Evolutionary conservation across 2,113 vertebrate genomes (phyloP).

Genomic region (Helogale parvula): DNA sequence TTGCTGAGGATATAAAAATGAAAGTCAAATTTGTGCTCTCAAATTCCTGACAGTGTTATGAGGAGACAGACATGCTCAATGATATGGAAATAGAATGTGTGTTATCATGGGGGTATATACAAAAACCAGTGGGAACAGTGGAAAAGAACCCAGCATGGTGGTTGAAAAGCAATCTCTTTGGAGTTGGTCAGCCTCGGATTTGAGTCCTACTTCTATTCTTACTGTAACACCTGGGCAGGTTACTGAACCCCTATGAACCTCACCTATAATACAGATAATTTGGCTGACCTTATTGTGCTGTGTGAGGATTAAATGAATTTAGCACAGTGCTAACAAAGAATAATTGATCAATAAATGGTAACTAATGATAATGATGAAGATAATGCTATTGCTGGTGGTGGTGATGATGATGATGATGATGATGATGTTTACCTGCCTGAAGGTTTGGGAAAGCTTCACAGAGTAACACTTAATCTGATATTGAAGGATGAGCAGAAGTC

Average conservation of each 20-base stretch:
- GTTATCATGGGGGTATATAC: neutral
- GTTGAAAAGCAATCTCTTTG: neutral
- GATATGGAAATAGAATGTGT: neutral
- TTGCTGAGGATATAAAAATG: neutral
- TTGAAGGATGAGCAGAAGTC: neutral
- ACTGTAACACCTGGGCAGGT: neutral
- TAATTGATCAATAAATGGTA: neutral
- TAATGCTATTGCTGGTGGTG: neutral
- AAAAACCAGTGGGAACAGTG: neutral
- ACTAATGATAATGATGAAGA: neutral
- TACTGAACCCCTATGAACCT: neutral
- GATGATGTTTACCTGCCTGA: neutral
- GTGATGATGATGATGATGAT: neutral
- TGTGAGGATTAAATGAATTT: neutral
- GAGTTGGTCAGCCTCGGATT: neutral
- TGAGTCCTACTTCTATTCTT: neutral
- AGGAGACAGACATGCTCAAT: neutral
- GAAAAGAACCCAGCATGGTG: neutral
- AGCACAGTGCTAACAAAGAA: neutral
- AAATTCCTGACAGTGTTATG: neutral
- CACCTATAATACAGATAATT: neutral
- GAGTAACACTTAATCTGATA: neutral
- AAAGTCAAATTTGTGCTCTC: neutral
- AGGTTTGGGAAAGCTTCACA: neutral
- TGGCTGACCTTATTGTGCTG: neutral